Conservation (phyloP, 2,113 vertebrate species). For the Todiramphus saurophagus region DNA sequence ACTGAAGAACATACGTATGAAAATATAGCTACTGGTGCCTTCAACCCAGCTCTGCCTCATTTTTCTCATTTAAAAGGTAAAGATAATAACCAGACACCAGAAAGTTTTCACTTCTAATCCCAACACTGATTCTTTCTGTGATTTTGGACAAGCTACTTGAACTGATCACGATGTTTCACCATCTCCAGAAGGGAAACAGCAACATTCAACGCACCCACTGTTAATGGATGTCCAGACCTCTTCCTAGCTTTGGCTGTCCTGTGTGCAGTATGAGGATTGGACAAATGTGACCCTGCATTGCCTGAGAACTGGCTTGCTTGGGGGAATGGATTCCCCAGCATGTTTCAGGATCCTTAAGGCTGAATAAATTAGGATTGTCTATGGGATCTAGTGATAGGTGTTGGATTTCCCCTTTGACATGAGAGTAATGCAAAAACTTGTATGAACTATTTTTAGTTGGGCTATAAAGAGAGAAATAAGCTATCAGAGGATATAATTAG, state of each 20-base stretch:
- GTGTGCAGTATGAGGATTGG: neutral
- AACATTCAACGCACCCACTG: neutral
- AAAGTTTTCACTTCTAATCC: neutral
- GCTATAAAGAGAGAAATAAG: neutral
- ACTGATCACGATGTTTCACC: neutral
- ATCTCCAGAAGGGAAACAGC: neutral
- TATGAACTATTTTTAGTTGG: slow-evolving; percentile 5
- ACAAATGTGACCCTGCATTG: neutral
- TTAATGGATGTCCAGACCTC: neutral
- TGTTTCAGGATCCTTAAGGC: neutral
- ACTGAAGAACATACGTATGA: neutral
- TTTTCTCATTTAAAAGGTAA: neutral
- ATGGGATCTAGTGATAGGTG: neutral
- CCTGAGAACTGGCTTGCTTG: neutral
- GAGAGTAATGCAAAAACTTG: neutral
- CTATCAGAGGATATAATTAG: neutral
- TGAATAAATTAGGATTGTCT: neutral
- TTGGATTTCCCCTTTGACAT: neutral
- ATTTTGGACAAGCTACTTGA: neutral
- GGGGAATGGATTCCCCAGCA: neutral
- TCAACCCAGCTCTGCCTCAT: neutral
- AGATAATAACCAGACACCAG: neutral
- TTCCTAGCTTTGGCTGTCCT: neutral
- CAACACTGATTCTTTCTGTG: neutral
- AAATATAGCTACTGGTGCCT: neutral